Conservation (phyloP, 2,797 vertebrate genomes). For the Xerus rutilus region DNA sequence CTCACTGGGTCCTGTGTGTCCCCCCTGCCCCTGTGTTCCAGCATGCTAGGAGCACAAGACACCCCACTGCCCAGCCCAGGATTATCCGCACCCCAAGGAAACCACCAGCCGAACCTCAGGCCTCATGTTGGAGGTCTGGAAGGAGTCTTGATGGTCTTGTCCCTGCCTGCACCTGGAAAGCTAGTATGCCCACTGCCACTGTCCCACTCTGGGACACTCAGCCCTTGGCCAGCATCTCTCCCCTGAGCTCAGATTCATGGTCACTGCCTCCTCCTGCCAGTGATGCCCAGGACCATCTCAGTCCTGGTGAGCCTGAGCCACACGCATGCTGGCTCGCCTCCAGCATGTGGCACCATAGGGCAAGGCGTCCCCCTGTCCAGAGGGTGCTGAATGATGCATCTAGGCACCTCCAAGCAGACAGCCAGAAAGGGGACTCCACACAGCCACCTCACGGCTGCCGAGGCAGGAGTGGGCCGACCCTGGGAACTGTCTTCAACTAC, state of each 20-base stretch:
- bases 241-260: not conserved
- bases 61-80: not conserved
- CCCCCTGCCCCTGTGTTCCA: not conserved
- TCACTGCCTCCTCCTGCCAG: not conserved
- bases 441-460: not conserved
- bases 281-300: not conserved
- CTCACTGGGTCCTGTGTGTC: not conserved
- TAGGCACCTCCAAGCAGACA: fast-evolving
- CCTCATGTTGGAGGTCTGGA: not conserved
- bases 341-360: fast-evolving
- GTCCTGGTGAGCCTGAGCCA: not conserved
- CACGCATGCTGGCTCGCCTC: fast-evolving
- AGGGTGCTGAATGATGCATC: fast-evolving
- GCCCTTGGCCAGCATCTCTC: fast-evolving
- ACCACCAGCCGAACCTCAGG: not conserved
- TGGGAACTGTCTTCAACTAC: fast-evolving
- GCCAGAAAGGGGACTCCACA: fast-evolving
- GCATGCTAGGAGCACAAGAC: no score
- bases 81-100: not conserved
- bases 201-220: not conserved
- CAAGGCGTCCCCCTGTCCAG: fast-evolving
- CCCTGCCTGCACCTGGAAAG: not conserved
- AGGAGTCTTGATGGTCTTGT: not conserved
- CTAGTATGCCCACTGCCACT: fast-evolving
- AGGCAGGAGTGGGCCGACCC: fast-evolving